Percentiles rank a stretch among this genome's conserved stretches.
phyloP scores from a whole-genome alignment of 1,140 invertebrate genomes.

The Idris sp. region DNA sequence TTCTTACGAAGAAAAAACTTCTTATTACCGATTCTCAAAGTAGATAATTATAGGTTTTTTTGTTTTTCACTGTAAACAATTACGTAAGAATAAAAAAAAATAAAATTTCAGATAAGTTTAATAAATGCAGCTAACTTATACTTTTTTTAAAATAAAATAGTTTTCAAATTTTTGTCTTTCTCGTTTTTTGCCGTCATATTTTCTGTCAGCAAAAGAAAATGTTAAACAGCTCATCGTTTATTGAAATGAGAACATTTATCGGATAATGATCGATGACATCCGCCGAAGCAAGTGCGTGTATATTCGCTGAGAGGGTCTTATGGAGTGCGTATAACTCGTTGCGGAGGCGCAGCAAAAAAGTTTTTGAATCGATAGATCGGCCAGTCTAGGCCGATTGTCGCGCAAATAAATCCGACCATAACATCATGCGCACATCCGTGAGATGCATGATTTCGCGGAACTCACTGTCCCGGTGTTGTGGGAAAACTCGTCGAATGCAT shows the following conservation, averaged over 20 bases:
- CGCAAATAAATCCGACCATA: constrained; percentile 71
- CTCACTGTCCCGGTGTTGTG: constrained; percentile 67
- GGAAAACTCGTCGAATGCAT: constrained; percentile 75
- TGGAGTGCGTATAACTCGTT: constrained; percentile 44
- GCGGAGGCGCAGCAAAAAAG: constrained; percentile 47
- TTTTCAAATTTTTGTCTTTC: no score
- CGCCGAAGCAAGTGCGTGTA: constrained; percentile 49
- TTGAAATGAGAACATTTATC: constrained; percentile 60
- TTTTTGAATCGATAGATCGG: constrained; percentile 57
- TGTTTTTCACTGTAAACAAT: constrained; percentile 4
- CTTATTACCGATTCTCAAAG: constrained; percentile 15
- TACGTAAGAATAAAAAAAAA: no score
- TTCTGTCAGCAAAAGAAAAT: no score
- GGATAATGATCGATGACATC: constrained; percentile 62
- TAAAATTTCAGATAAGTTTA: background rate
- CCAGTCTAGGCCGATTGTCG: constrained; percentile 58
- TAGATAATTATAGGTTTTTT: constrained; percentile 12
- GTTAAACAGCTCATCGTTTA: constrained; percentile 47
- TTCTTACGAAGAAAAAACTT: constrained; percentile 9
- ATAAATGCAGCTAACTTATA: no score
- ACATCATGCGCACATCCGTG: constrained; percentile 64
- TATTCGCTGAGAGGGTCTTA: constrained; percentile 38
- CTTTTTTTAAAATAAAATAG: no score
- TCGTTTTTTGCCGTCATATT: no score
- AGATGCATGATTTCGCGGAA: constrained; percentile 77